Percentiles rank a stretch among this genome's conserved stretches.
Evolutionary conservation across 2,797 vertebrate species (phyloP).

Genomic region (Syngnathus acus): DNA sequence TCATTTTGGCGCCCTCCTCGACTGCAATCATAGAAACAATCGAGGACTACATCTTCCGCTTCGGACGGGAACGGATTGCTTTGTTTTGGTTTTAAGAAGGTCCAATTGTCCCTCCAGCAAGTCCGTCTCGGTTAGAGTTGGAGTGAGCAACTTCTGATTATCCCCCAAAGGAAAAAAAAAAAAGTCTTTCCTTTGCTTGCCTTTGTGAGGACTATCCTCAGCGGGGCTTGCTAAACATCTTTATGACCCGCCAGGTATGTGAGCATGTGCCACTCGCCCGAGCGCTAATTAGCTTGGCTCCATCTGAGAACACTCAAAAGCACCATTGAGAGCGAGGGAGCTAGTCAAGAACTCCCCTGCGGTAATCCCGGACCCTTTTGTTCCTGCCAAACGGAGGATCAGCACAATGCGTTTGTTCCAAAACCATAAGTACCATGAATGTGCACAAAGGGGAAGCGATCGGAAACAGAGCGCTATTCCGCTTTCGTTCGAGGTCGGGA

Average conservation of each 20-base stretch:
- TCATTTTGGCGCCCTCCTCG: background rate
- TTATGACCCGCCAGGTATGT: constrained; percentile 57
- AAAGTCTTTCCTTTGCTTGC: constrained; percentile 46
- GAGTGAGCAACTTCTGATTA: constrained; percentile 20
- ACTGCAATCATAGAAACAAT: background rate
- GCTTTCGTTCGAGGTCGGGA: constrained; percentile 37
- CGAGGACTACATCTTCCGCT: background rate
- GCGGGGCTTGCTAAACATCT: constrained; percentile 64
- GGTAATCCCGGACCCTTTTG: constrained; percentile 27
- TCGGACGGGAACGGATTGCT: background rate
- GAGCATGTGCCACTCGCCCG: constrained; percentile 56
- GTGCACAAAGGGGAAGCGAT: background rate
- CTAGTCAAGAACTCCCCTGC: constrained; percentile 41
- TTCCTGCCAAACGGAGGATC: background rate
- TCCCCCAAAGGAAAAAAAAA: constrained; percentile 4
- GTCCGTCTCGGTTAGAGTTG: constrained; percentile 20
- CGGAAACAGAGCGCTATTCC: background rate
- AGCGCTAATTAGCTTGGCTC: constrained; percentile 65
- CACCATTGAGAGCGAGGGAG: background rate
- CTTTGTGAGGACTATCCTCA: constrained; percentile 52
- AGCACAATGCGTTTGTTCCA: background rate
- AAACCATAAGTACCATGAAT: background rate
- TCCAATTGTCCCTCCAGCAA: background rate
- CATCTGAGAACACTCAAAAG: constrained; percentile 66
- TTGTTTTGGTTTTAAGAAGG: background rate